phyloP scores from a whole-genome alignment of 2,113 vertebrate species.

The Bos javanicus region DNA sequence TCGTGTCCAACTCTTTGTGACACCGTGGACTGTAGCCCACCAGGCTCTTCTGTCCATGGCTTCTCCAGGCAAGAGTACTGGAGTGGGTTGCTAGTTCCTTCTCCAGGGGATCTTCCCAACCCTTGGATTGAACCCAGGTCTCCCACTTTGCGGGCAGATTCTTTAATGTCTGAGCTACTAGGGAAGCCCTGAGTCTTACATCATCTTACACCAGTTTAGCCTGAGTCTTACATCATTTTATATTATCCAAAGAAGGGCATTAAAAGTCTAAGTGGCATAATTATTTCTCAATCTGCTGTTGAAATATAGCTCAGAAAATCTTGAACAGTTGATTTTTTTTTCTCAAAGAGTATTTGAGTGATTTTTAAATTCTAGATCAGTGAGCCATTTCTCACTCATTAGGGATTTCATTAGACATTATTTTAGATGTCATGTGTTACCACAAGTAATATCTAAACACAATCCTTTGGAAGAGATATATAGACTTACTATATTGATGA shows the following conservation, averaged over 20 bases:
- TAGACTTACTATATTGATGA: neutral
- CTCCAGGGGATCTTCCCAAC: neutral
- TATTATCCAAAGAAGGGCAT: neutral
- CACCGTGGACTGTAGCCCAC: neutral
- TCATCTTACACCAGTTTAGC: neutral
- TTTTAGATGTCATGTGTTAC: neutral
- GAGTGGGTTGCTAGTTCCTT: neutral
- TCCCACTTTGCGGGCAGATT: neutral
- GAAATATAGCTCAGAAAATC: neutral
- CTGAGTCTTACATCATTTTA: neutral
- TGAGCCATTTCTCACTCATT: neutral
- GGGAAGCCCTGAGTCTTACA: neutral
- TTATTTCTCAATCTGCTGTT: slow-evolving; percentile 8
- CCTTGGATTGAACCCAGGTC: neutral
- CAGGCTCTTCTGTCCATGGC: neutral
- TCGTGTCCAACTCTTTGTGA: neutral
- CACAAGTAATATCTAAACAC: neutral
- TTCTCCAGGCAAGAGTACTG: neutral
- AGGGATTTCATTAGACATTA: neutral
- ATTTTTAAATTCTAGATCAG: neutral
- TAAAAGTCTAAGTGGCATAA: neutral
- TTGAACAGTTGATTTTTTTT: neutral
- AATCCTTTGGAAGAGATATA: neutral
- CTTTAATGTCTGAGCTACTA: neutral
- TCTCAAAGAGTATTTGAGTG: neutral